Base-by-base conservation (phyloP, 1,140 invertebrate genomes). In the Matsumurasca onukii region DNA sequence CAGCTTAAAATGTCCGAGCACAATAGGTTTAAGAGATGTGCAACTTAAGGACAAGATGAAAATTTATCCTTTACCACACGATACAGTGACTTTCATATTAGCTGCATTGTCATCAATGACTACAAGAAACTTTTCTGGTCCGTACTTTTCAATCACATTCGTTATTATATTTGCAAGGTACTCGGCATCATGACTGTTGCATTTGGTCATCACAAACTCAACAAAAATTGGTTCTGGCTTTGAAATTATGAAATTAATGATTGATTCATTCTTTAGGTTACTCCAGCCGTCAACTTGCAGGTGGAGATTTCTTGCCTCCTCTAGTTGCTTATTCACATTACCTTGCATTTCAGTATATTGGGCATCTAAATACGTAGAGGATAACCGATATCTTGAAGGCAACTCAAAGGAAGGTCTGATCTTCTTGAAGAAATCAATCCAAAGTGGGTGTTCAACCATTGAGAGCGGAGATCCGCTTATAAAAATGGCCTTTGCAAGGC, bases 241-340 rank as follows among this genome's bases (percentile, higher is more conserved):
- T 24, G 34, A 75, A 22, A 77, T 59, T 12, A 75, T 72, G 66
- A 77, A 73, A 69, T 77, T 76, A 55, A 76, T 72, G 13, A 78
- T 68, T n/a, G 71, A 72, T 73, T 77, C 74, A 24, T 73, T 70
- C 22, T 70, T 17, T 13, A 73, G 57, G 70, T 79, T 78, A 22
- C 71, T 72, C 71, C 77, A 77, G 12, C 75, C 74, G 71, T 77
- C 76, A 62, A 74, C 76, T 68, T 78, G 73, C 30, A 76, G 2
- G 5, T 66, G 62, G n/a, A n/a, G 48, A 76, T 24, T 59, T 31
- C 25, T 29, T 49, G 68, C 48, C 17, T 69, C 45, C 25, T 59
- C 9, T 2, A 34, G 61, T 31, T 63, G 61, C 29, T 29, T 30
- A 30, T 29, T 31, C 24, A 63, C 15, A 17, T 63, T 3, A 63